phyloP scores from a whole-genome alignment of 2,113 vertebrate genomes.

The Nycticryphes semicollaris region DNA sequence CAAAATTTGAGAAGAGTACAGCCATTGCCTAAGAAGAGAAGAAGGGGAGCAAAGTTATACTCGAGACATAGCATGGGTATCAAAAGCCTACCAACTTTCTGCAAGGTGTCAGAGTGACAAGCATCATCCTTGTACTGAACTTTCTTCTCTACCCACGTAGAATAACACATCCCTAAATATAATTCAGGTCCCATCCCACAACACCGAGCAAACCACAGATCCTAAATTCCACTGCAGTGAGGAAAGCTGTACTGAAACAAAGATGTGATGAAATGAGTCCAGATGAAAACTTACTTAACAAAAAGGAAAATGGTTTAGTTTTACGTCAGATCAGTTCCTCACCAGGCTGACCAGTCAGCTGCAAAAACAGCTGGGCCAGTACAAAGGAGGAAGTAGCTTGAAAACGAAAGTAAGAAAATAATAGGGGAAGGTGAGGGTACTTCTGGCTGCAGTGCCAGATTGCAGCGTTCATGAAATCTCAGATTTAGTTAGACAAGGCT shows the following conservation, averaged over 20 bases:
- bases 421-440: not conserved
- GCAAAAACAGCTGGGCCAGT: not conserved
- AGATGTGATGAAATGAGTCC: not conserved
- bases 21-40: constrained; percentile 89
- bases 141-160: not conserved
- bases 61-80: not conserved
- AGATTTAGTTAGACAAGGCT: not conserved
- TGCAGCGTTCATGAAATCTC: not conserved
- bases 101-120: not conserved
- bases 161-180: not conserved
- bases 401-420: not conserved
- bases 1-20: constrained; percentile 96
- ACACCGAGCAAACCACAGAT: not conserved
- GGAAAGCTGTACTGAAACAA: not conserved
- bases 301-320: not conserved
- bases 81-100: not conserved
- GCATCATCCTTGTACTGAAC: not conserved
- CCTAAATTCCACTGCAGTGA: not conserved
- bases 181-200: not conserved
- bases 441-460: not conserved
- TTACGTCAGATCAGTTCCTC: not conserved
- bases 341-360: not conserved
- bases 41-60: constrained; percentile 44
- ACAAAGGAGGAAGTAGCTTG: not conserved
- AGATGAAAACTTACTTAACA: not conserved